These are phyloP conservation scores for Channa argus DNA, from an alignment of 2,113 vertebrate species.

Conservation along the genomic window DNA sequence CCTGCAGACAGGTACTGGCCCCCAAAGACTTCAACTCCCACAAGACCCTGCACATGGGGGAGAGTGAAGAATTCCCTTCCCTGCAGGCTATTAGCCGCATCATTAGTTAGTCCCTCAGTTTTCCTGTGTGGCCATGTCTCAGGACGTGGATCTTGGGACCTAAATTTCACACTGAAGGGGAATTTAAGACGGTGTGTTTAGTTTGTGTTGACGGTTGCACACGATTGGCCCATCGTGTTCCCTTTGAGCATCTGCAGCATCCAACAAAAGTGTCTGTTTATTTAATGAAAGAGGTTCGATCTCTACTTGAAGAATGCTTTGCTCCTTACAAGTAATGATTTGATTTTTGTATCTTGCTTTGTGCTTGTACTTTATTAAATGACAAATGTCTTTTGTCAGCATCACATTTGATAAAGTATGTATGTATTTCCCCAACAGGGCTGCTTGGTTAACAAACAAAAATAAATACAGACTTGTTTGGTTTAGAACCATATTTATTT, in stretches of 20 bases:
- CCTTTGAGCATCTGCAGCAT: constrained; percentile 20
- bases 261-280: constrained; percentile 30
- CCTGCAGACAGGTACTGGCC: constrained; percentile 93
- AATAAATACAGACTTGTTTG: constrained; percentile 36
- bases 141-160: constrained; percentile 21
- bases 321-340: constrained; percentile 21
- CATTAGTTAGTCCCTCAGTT: constrained; percentile 87
- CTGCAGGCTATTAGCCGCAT: constrained; percentile 93
- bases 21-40: constrained; percentile 90
- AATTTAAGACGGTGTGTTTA: constrained; percentile 18
- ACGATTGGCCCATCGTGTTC: constrained; percentile 1
- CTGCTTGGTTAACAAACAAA: constrained; percentile 34
- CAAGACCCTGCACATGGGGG: constrained; percentile 89
- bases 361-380: constrained; percentile 17
- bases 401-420: constrained; percentile 22
- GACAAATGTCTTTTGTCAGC: constrained; percentile 9
- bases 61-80: constrained; percentile 93
- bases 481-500: constrained; percentile 58
- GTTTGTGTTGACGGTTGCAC: constrained; percentile 29
- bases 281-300: constrained; percentile 44
- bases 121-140: constrained; percentile 13
- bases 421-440: constrained; percentile 28
- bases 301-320: constrained; percentile 49
- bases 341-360: constrained; percentile 46
- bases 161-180: constrained; percentile 2